Evolutionary conservation across 2,888 invertebrate genomes (phyloP), one percentile per base, ranked within the genome.

Genomic region (Acanthopleura granulata): DNA sequence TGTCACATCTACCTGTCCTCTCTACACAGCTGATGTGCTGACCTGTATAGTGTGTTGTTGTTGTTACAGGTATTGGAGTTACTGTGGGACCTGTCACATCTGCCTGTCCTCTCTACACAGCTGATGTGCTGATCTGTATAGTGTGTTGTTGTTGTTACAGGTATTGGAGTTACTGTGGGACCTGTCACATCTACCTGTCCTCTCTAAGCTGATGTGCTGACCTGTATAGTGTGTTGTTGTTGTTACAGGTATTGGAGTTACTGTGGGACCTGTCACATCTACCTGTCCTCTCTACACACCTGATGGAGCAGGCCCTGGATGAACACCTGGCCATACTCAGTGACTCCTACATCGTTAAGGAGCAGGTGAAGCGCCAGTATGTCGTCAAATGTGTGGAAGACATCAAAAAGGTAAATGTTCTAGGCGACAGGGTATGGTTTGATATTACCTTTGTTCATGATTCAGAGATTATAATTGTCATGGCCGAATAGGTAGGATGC

Each of bases 221-320:
- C 40, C 40, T 40, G 3, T 40, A 40, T 40, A 9, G 40, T 40
- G 40, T 40, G 9, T 40, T 40, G 40, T 40, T 40, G 40, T 40
- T 40, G 9, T 40, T 40, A 16, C 77, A 91, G 90, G 90, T 91
- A 73, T 82, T 92, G 76, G 91, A 92, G 82, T 78, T 91, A 49
- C 81, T 92, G 22, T 92, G 92, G 92, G 91, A 91, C 76, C 82
- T 92, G 76, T 90, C 91, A 22, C 91, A 91, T 80, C 86, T 90
- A 62, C 89, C 90, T 0, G 85, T 86, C n/a, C 83, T 92, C 62
- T 87, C 90, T 27, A 89, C 89, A 25, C 87, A 87, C 73, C 84
- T 92, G 74, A 87, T 92, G 49, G 91, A 91, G 76, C 89, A 87
- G 51, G 91, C 91, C 3, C 84, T 91, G 73, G 89, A 90, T 72